phyloP scores from a whole-genome alignment of 2,113 vertebrate species.

The Passerina amoena region DNA sequence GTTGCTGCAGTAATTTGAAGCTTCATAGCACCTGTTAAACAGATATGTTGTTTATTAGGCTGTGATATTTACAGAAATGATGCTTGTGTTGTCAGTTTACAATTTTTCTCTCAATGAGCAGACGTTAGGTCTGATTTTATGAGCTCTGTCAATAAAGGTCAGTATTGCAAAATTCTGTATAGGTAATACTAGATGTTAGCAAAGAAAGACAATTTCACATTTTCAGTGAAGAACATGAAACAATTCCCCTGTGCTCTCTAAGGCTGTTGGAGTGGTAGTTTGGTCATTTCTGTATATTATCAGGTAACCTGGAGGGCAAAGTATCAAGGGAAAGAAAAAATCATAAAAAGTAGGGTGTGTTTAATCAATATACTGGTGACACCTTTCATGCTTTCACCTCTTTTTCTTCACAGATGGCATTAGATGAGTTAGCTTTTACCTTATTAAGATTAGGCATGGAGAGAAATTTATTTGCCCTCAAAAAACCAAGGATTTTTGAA shows the following conservation, averaged over 20 bases:
- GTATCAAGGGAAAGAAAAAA: not conserved
- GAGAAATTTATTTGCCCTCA: not conserved
- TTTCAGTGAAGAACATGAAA: not conserved
- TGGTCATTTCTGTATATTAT: not conserved
- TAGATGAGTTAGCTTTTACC: not conserved
- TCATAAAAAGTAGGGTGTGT: not conserved
- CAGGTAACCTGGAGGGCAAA: not conserved
- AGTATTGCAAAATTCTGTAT: not conserved
- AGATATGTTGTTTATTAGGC: not conserved
- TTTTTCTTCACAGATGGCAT: not conserved
- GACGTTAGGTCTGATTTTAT: not conserved
- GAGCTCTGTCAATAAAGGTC: not conserved
- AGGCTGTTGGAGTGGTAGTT: not conserved
- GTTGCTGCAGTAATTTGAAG: not conserved
- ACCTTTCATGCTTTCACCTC: not conserved
- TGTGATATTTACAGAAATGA: not conserved
- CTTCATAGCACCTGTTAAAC: conserved; percentile 13
- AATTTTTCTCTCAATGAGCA: not conserved
- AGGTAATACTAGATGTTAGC: not conserved
- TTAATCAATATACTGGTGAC: not conserved
- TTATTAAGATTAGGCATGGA: not conserved
- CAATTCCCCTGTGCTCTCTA: not conserved
- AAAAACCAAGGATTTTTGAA: not conserved
- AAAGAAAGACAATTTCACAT: not conserved
- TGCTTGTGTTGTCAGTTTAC: not conserved